Evolutionary conservation across 2,888 invertebrate genomes (phyloP).

Genomic region (Euplexia lucipara): DNA sequence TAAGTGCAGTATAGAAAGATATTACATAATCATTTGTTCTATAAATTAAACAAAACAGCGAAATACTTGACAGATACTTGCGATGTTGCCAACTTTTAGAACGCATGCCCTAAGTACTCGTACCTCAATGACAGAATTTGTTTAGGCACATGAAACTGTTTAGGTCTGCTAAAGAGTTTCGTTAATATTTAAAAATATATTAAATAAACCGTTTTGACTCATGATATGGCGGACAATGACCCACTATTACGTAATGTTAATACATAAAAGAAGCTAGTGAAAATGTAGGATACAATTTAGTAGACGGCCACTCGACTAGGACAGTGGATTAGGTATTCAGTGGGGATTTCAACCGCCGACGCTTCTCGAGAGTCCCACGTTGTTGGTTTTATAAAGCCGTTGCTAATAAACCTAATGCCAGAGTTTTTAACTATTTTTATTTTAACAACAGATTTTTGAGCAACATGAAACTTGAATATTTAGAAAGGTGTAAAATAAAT

Average conservation of each 20-base stretch:
- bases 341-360: constrained; percentile 52
- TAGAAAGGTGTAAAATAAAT: too few relatives aligned
- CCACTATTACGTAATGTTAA: background rate
- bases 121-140: constrained; percentile 3
- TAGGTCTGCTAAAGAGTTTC: background rate
- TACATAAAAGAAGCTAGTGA: constrained; percentile 14
- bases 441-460: constrained; percentile 1
- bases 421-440: constrained; percentile 33
- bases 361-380: constrained; percentile 40
- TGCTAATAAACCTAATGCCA: constrained; percentile 50
- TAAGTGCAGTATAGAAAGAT: too few relatives aligned
- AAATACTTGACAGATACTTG: too few relatives aligned
- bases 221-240: too few relatives aligned
- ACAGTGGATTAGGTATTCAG: constrained; percentile 62
- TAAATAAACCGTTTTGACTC: too few relatives aligned
- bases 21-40: too few relatives aligned
- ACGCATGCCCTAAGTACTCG: too few relatives aligned
- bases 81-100: too few relatives aligned
- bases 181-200: too few relatives aligned
- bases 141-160: constrained; percentile 1
- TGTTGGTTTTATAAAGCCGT: constrained; percentile 56
- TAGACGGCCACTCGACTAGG: constrained; percentile 31
- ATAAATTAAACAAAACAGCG: too few relatives aligned
- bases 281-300: constrained; percentile 36
- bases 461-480: background rate